These are phyloP conservation scores for Crypturellus tataupa DNA, from an alignment of 2,797 vertebrate species.

Conservation along the genomic window DNA sequence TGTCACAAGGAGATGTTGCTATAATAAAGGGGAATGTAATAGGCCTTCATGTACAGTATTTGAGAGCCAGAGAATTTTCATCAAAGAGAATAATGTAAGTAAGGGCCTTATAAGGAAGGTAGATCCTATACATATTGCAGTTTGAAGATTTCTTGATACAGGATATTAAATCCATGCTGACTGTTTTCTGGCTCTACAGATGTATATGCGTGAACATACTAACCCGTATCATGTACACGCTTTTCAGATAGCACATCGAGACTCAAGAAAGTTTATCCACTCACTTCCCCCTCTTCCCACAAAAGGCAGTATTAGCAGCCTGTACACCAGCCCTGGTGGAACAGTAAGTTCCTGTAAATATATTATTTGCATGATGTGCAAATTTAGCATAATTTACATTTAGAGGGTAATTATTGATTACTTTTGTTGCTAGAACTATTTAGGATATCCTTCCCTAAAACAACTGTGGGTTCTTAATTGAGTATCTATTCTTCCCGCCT, in stretches of 20 bases:
- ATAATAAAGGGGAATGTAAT: conserved; percentile 55
- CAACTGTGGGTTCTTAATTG: not conserved
- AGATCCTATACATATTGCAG: conserved; percentile 45
- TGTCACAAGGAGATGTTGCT: conserved; percentile 49
- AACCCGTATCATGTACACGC: not conserved
- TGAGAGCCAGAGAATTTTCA: conserved; percentile 50
- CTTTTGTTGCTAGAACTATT: not conserved
- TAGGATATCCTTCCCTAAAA: not conserved
- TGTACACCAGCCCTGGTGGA: not conserved
- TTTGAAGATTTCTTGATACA: conserved; percentile 63
- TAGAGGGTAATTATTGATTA: not conserved
- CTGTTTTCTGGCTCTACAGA: not conserved
- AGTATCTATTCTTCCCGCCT: not conserved
- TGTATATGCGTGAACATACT: not conserved
- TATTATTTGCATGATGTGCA: not conserved
- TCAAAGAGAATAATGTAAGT: conserved; percentile 60
- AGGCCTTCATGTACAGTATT: conserved; percentile 30
- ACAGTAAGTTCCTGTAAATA: not conserved
- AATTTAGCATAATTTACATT: not conserved
- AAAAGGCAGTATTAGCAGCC: not conserved
- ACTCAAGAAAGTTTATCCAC: not conserved
- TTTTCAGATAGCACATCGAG: not conserved
- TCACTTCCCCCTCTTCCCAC: not conserved
- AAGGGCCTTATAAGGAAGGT: conserved; percentile 14
- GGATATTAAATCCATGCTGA: not conserved